Evolutionary conservation across 2,113 vertebrate genomes (phyloP).

Genomic region (Bufo gargarizans): DNA sequence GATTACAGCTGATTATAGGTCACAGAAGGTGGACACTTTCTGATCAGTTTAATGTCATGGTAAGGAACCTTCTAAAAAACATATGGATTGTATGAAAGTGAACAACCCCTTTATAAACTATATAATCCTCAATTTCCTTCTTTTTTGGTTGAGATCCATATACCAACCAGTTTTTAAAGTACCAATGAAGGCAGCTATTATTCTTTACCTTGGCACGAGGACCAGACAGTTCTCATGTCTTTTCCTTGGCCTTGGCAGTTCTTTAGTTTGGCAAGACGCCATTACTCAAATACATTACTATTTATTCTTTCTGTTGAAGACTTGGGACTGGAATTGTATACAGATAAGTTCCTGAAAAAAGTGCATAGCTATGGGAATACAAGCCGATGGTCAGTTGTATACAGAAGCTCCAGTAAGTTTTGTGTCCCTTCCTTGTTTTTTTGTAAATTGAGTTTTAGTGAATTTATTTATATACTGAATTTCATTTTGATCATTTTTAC

Average conservation of each 20-base stretch:
- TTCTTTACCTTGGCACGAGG: slow-evolving; percentile 3
- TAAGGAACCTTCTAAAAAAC: too few relatives aligned
- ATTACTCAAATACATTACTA: slow-evolving; percentile 1
- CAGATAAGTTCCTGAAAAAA: slow-evolving; percentile 2
- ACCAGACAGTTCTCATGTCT: slow-evolving; percentile 11
- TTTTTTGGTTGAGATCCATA: not conserved
- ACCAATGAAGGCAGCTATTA: not conserved
- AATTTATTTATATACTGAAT: too few relatives aligned
- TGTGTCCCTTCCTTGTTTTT: not conserved
- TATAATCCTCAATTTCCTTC: not conserved
- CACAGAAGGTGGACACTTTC: too few relatives aligned
- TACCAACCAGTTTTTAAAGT: not conserved
- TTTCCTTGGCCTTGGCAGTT: not conserved
- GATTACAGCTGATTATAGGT: too few relatives aligned
- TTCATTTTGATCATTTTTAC: too few relatives aligned
- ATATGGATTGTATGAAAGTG: not conserved
- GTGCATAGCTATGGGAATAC: not conserved
- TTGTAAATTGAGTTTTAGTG: too few relatives aligned
- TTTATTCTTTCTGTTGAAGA: slow-evolving; percentile 4
- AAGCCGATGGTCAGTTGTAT: not conserved
- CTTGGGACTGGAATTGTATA: not conserved
- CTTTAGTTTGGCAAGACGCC: not conserved
- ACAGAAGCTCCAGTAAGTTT: not conserved
- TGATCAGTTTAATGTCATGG: too few relatives aligned
- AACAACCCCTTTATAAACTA: not conserved